Base-by-base conservation (phyloP, 2,113 vertebrate genomes). In the Antechinus stuartii region DNA sequence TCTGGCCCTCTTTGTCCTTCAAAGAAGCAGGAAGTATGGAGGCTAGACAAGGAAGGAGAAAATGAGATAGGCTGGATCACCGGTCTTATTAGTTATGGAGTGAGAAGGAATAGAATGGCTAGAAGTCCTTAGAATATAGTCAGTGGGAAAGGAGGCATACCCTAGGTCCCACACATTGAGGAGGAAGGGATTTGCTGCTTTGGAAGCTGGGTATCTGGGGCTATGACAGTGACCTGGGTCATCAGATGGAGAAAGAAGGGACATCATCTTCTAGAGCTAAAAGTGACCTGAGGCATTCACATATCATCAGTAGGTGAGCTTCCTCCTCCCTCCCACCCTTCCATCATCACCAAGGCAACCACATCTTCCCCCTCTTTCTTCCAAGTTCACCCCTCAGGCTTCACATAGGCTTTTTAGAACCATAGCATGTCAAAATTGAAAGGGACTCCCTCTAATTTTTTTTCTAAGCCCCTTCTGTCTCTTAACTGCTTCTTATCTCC, bases 381-480 rank as follows among this genome's bases (percentile, higher is more conserved):
- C 6, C 12, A 84, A n/a, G 42, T 27, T 4, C 19, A 6, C 22
- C 10, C 30, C 25, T 94, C 25, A 23, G 68, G 35, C 68, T 84
- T 5, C 68, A 84, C 68, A 84, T 42, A 16, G 68, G 68, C n/a
- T 84, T 84, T 84, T 42, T 84, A 84, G n/a, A 84, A 23, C n/a
- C 68, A 42, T 3, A 84, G 68, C 16, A 84, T 42, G 35, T 42
- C n/a, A 84, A 84, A 84, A 84, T 22, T 84, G 68, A 84, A 84
- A 84, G 68, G 19, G 35, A 84, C 0, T 53, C 7, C 25, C 49
- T 53, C 5, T 24, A 19, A 22, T 42, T 46, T 35, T 16, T 16
- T 2, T 25, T 19, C 6, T 42, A 6, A 22, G 0, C 5, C 6
- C 46, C 0, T 11, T 7, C 1, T 0, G 47, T 7, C 8, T 0